phyloP scores from a whole-genome alignment of 2,797 vertebrate genomes.

The Micromesistius poutassou region DNA sequence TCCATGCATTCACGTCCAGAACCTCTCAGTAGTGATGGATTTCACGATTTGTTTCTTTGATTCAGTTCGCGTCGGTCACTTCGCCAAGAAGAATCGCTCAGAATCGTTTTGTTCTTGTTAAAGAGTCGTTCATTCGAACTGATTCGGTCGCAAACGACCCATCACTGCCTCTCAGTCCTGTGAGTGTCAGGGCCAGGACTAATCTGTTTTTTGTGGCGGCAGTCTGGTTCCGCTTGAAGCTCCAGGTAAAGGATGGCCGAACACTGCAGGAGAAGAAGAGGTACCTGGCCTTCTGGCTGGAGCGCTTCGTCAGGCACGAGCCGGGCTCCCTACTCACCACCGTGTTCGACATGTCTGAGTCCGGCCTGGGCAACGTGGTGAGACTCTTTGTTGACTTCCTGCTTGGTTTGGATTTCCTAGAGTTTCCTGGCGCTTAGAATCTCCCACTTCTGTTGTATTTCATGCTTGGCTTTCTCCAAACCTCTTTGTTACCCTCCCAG shows the following conservation, averaged over 20 bases:
- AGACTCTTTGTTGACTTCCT: conserved; percentile 25
- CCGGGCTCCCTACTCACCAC: conserved; percentile 81
- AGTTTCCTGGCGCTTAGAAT: too few relatives aligned
- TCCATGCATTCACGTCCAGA: background rate
- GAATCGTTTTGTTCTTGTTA: too few relatives aligned
- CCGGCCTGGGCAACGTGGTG: conserved; percentile 81
- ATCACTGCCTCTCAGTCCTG: too few relatives aligned
- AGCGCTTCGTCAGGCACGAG: conserved; percentile 80
- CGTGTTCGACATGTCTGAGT: conserved; percentile 85
- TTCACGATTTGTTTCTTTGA: too few relatives aligned
- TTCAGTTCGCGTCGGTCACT: too few relatives aligned
- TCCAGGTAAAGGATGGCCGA: conserved; percentile 77
- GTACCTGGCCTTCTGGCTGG: conserved; percentile 86
- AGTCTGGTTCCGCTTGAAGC: conserved; percentile 86
- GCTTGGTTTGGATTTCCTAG: conserved; percentile 36
- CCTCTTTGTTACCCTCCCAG: conserved; percentile 55
- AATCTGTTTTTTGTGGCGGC: background rate
- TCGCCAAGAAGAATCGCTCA: too few relatives aligned
- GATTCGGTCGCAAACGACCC: too few relatives aligned
- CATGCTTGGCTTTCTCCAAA: background rate
- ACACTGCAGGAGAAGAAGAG: conserved; percentile 79
- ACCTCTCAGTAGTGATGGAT: too few relatives aligned
- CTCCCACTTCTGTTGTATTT: background rate
- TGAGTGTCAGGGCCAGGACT: background rate
- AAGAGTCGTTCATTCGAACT: too few relatives aligned